Percentiles rank a stretch among this genome's conserved stretches.
These are phyloP conservation scores for Cotesia glomerata DNA, from an alignment of 1,140 invertebrate species.

Conservation along the genomic window DNA sequence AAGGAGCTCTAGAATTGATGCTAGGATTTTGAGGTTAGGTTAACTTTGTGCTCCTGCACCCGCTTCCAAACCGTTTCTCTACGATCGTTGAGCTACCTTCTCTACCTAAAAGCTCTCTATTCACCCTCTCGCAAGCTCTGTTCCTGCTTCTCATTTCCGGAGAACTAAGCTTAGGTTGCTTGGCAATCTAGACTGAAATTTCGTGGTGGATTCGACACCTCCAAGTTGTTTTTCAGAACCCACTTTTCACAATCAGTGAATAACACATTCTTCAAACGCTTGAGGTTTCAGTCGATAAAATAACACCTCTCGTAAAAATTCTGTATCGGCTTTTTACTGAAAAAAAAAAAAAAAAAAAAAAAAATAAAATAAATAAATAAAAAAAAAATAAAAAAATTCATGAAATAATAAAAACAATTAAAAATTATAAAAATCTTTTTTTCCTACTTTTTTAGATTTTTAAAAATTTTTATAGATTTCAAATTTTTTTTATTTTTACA, in stretches of 20 bases:
- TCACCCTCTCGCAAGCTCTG: slow-evolving; percentile 19
- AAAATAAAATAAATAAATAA: too few relatives aligned
- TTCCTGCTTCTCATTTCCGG: slow-evolving; percentile 34
- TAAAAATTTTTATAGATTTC: slow-evolving; percentile 31
- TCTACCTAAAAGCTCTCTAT: not conserved
- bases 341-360: too few relatives aligned
- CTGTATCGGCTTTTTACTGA: too few relatives aligned
- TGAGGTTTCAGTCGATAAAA: not conserved
- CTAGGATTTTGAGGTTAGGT: slow-evolving; percentile 60
- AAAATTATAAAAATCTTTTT: slow-evolving; percentile 1
- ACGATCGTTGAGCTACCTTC: not conserved
- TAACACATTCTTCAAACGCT: slow-evolving; percentile 31
- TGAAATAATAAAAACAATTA: too few relatives aligned
- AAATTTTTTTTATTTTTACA: slow-evolving; percentile 25
- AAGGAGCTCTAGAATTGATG: slow-evolving; percentile 55
- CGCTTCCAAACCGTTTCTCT: not conserved
- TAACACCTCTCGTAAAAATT: too few relatives aligned
- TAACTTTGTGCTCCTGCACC: slow-evolving; percentile 44
- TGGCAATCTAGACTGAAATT: slow-evolving; percentile 53
- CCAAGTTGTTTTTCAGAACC: slow-evolving; percentile 50
- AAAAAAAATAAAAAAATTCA: too few relatives aligned
- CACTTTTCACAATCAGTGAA: slow-evolving; percentile 38
- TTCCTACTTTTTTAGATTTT: slow-evolving; percentile 31
- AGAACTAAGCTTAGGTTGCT: slow-evolving; percentile 42
- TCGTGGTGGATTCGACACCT: slow-evolving; percentile 49